These are phyloP conservation scores for Spondyliosoma cantharus DNA, from an alignment of 2,797 vertebrate genomes.

Conservation along the genomic window DNA sequence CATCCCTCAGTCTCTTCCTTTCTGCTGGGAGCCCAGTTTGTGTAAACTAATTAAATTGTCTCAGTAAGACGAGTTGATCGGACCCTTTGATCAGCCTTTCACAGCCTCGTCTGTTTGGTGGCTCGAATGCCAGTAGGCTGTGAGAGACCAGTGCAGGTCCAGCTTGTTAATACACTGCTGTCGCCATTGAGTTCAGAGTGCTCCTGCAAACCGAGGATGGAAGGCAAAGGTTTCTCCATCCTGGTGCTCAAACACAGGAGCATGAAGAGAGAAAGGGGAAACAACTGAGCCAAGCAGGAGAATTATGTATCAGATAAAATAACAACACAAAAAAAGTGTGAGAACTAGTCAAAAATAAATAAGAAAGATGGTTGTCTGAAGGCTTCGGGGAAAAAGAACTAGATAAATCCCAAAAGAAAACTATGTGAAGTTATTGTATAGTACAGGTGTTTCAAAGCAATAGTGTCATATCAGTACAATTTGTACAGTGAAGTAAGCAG, in stretches of 20 bases:
- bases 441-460: not conserved
- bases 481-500: not conserved
- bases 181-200: conserved; percentile 11
- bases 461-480: not conserved
- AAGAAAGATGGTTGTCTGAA: not conserved
- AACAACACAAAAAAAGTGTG: not conserved
- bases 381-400: no score
- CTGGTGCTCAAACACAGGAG: conserved; percentile 9
- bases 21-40: conserved; percentile 25
- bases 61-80: conserved; percentile 40
- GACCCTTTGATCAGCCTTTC: conserved; percentile 50
- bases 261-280: not conserved
- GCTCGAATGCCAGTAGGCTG: conserved; percentile 36
- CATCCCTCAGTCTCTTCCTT: conserved; percentile 2
- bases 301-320: conserved; percentile 3
- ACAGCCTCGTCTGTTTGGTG: conserved; percentile 5
- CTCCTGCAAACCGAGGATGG: not conserved
- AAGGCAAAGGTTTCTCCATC: not conserved
- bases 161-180: conserved; percentile 32
- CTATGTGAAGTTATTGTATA: not conserved
- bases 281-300: not conserved
- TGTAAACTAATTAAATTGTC: conserved; percentile 51
- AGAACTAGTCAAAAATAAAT: not conserved
- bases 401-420: no score
- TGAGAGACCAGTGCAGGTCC: conserved; percentile 29